Evolutionary conservation across 2,113 vertebrate species (phyloP).

Genomic region (Hemicordylus capensis): DNA sequence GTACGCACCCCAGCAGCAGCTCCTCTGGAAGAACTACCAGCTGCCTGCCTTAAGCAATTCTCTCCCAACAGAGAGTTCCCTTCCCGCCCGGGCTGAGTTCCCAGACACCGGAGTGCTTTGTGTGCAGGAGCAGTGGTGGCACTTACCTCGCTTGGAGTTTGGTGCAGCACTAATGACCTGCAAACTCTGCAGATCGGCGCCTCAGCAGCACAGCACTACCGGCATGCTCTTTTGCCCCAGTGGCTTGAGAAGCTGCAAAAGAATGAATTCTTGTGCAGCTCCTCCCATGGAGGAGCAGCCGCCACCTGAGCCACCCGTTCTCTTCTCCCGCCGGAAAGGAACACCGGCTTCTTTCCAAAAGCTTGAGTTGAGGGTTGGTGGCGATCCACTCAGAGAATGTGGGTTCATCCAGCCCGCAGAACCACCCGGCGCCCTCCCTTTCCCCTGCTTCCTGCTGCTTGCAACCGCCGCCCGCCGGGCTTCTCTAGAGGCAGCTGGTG

Average conservation of each 20-base stretch:
- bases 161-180: constrained; percentile 10
- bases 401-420: too few species aligned
- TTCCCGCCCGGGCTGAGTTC: not conserved
- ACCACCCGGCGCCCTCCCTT: not conserved
- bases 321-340: not conserved
- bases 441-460: not conserved
- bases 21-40: not conserved
- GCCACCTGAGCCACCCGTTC: not conserved
- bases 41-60: not conserved
- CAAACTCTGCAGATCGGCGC: constrained; percentile 15
- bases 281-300: not conserved
- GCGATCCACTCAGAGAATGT: not conserved
- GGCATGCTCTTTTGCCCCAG: not conserved
- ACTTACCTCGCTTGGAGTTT: constrained; percentile 13
- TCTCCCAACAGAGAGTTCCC: too few species aligned
- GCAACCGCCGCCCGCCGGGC: too few species aligned
- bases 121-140: not conserved
- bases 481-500: too few species aligned
- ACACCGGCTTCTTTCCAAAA: not conserved
- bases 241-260: not conserved
- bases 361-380: not conserved
- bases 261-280: not conserved
- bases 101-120: not conserved
- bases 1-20: not conserved
- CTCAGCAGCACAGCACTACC: not conserved